phyloP scores from a whole-genome alignment of 2,113 vertebrate species.

The Ibidorhyncha struthersii region DNA sequence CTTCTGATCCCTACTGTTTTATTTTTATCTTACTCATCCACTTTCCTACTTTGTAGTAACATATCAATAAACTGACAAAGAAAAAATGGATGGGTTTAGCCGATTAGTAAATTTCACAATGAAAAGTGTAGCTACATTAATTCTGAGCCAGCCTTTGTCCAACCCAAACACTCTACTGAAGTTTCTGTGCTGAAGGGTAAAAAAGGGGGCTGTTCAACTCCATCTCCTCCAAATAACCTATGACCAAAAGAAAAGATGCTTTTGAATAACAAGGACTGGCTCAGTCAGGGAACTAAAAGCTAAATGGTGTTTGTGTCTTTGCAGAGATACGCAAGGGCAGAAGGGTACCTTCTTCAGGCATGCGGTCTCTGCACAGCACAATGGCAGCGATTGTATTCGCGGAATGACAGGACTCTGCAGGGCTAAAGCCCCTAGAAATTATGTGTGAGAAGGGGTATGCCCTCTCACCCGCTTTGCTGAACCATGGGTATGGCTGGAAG shows the following conservation, averaged over 20 bases:
- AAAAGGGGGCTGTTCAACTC: background rate
- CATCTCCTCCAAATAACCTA: background rate
- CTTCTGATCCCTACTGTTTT: background rate
- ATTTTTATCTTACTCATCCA: background rate
- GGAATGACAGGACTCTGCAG: background rate
- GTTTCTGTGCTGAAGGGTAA: background rate
- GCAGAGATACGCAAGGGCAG: background rate
- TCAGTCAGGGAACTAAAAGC: background rate
- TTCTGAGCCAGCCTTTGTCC: background rate
- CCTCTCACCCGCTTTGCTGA: background rate
- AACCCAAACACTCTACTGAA: background rate
- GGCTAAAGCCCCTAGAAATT: background rate
- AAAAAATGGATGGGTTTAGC: background rate
- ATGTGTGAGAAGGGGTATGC: background rate
- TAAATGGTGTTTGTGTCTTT: constrained; percentile 5
- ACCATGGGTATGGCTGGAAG: background rate
- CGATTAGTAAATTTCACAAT: background rate
- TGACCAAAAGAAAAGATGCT: background rate
- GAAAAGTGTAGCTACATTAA: background rate
- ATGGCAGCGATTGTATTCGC: background rate
- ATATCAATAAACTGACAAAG: background rate
- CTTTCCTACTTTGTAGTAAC: background rate
- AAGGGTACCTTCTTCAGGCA: background rate
- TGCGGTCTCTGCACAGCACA: background rate
- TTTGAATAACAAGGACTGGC: background rate